phyloP scores from a whole-genome alignment of 2,888 invertebrate genomes.

The Osmoderma eremita region DNA sequence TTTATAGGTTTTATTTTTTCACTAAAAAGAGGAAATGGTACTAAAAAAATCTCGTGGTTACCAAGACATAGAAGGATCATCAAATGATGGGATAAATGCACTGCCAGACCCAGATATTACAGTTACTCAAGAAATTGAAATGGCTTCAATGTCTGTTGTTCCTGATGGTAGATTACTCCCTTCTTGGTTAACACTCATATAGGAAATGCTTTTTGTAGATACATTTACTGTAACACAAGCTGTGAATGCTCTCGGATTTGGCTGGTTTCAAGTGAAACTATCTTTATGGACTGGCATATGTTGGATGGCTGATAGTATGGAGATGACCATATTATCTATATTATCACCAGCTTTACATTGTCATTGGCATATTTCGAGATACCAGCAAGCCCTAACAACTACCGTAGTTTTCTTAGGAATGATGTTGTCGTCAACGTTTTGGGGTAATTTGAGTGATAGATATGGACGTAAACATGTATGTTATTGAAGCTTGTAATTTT shows the following conservation, averaged over 20 bases:
- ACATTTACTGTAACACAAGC: slow-evolving; percentile 89
- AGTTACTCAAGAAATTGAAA: slow-evolving; percentile 74
- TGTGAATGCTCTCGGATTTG: slow-evolving; percentile 86
- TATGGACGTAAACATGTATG: slow-evolving; percentile 88
- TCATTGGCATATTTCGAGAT: slow-evolving; percentile 90
- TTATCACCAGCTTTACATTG: slow-evolving; percentile 93
- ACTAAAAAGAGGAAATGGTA: slow-evolving; percentile 52
- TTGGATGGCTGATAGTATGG: slow-evolving; percentile 99
- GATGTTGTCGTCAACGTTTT: slow-evolving; percentile 96
- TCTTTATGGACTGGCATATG: slow-evolving; percentile 86
- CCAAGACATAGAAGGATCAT: slow-evolving; percentile 70
- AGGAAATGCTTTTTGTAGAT: slow-evolving; percentile 67
- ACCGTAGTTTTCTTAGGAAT: slow-evolving; percentile 95
- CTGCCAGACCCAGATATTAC: slow-evolving; percentile 65
- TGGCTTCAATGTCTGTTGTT: slow-evolving; percentile 82
- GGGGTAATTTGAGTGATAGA: slow-evolving; percentile 94
- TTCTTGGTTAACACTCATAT: slow-evolving; percentile 18
- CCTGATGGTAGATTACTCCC: slow-evolving; percentile 74
- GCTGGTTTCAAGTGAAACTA: slow-evolving; percentile 89
- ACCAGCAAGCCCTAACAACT: slow-evolving; percentile 92
- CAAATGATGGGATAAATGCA: slow-evolving; percentile 57
- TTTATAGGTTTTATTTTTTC: neutral
- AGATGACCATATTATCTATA: slow-evolving; percentile 96
- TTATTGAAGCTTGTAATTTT: slow-evolving; percentile 40
- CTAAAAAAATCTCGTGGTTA: slow-evolving; percentile 71